Percentiles rank a stretch among this genome's conserved stretches.
Evolutionary conservation across 2,113 vertebrate genomes (phyloP).

Genomic region (Macaca nemestrina): DNA sequence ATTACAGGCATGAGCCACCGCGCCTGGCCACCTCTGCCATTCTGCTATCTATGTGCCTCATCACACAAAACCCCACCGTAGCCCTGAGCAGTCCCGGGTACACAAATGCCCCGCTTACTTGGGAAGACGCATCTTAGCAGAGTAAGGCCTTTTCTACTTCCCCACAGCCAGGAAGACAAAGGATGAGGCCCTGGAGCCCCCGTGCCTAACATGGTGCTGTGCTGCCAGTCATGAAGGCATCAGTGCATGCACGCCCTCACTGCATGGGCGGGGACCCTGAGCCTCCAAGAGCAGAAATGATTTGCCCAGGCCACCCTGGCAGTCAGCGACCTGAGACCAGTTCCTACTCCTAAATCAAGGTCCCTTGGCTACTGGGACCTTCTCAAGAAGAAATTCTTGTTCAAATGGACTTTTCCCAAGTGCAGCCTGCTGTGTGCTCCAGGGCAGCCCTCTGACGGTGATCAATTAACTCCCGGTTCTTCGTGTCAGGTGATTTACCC

Average conservation of each 20-base stretch:
- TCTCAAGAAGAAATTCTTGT: neutral
- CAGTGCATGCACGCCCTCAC: fast-evolving
- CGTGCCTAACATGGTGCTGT: fast-evolving
- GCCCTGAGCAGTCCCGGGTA: too few species aligned
- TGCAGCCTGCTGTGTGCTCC: fast-evolving
- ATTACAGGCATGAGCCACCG: too few species aligned
- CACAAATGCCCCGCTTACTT: fast-evolving
- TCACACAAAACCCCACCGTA: neutral
- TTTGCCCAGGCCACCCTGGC: neutral
- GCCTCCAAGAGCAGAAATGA: neutral
- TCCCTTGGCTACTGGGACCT: neutral
- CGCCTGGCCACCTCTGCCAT: too few species aligned
- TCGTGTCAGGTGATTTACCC: neutral
- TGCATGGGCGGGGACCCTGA: neutral
- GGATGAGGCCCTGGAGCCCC: neutral
- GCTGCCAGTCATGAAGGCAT: neutral
- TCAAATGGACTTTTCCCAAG: fast-evolving
- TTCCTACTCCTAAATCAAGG: neutral
- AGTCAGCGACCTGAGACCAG: neutral
- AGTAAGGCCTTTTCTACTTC: neutral
- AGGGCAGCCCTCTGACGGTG: fast-evolving
- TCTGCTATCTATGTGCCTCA: fast-evolving
- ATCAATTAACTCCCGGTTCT: neutral
- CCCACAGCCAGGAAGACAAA: fast-evolving
- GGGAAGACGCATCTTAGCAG: neutral